Evolutionary conservation across 2,888 invertebrate species (phyloP).

Genomic region (Drosophila greeni): DNA sequence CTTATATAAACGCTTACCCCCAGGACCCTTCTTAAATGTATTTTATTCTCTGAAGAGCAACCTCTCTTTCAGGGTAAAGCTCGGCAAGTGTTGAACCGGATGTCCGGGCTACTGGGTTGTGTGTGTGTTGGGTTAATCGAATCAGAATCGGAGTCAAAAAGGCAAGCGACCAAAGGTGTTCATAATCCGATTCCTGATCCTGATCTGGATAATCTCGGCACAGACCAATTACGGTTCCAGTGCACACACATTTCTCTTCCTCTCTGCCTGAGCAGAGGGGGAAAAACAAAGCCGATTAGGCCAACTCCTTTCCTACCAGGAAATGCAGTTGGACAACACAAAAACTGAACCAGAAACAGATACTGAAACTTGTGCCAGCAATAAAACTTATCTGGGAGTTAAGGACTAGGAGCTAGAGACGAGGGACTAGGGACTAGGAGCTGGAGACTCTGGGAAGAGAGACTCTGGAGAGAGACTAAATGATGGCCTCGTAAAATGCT

Average conservation of each 20-base stretch:
- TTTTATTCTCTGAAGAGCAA: background rate
- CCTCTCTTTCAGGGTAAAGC: slow-evolving; percentile 9
- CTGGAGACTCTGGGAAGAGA: background rate
- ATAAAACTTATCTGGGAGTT: slow-evolving; percentile 32
- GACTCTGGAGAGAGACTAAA: slow-evolving; percentile 28
- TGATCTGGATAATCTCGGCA: slow-evolving; percentile 35
- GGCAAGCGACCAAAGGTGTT: slow-evolving; percentile 31
- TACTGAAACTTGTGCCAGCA: slow-evolving; percentile 27
- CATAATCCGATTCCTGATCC: slow-evolving; percentile 25
- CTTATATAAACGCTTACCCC: background rate
- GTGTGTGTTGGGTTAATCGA: slow-evolving; percentile 15
- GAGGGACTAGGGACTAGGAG: background rate
- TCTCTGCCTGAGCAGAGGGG: background rate
- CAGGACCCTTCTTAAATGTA: background rate
- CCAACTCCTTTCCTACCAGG: slow-evolving; percentile 5
- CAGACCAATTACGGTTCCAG: slow-evolving; percentile 16
- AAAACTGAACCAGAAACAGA: background rate
- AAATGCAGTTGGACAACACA: slow-evolving; percentile 17
- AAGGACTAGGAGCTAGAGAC: slow-evolving; percentile 1
- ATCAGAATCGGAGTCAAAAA: slow-evolving; percentile 4
- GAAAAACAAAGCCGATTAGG: slow-evolving; percentile 31
- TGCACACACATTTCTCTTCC: background rate
- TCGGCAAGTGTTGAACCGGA: background rate
- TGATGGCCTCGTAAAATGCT: slow-evolving; percentile 44
- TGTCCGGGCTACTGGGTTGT: background rate